These are phyloP conservation scores for Iselma pallidipennis DNA, from an alignment of 2,888 invertebrate species.

Conservation along the genomic window DNA sequence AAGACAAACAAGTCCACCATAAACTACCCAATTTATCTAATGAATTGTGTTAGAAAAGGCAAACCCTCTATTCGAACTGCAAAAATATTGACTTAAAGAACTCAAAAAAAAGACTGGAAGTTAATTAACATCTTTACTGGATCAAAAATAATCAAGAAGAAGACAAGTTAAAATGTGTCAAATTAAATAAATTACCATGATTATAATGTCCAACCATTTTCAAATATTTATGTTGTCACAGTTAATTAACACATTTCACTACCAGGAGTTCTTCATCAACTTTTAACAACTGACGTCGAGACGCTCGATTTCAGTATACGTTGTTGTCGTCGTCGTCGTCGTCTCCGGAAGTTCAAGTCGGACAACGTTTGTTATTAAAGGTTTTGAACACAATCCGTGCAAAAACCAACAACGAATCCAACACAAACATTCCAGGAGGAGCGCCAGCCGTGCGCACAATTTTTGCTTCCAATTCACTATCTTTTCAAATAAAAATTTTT, in stretches of 20 bases:
- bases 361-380: no score
- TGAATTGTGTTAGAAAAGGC: no score
- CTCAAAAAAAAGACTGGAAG: no score
- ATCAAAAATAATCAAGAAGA: no score
- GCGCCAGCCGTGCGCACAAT: slow-evolving; percentile 15
- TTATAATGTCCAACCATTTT: slow-evolving; percentile 42
- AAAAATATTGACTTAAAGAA: no score
- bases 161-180: background rate
- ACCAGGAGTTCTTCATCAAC: slow-evolving; percentile 1
- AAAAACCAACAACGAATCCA: background rate
- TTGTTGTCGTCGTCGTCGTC: slow-evolving; percentile 12
- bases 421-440: no score
- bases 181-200: slow-evolving; percentile 37
- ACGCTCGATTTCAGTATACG: slow-evolving; percentile 12
- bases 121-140: no score
- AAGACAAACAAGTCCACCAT: background rate
- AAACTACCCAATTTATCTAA: no score
- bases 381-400: slow-evolving; percentile 2
- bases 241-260: slow-evolving; percentile 29
- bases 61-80: no score
- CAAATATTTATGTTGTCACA: slow-evolving; percentile 33
- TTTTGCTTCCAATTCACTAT: no score
- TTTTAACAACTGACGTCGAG: background rate
- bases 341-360: slow-evolving; percentile 13
- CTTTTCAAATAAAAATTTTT: no score